Evolutionary conservation across 2,888 invertebrate genomes (phyloP).

Genomic region (Caradrina kadenii): DNA sequence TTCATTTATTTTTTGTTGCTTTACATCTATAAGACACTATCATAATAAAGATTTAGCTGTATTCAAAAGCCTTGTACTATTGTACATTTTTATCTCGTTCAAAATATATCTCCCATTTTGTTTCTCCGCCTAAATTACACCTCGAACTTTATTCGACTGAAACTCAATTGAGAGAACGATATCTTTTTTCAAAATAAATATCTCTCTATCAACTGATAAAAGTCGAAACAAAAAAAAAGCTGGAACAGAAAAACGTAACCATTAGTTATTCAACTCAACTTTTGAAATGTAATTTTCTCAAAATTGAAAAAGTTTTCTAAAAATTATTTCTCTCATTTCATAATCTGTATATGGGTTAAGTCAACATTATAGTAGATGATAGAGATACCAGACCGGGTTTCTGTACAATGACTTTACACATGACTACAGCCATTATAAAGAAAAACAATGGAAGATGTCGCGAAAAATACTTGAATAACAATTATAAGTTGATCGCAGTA

Average conservation of each 20-base stretch:
- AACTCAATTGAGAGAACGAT: conserved; percentile 48
- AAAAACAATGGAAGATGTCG: conserved; percentile 30
- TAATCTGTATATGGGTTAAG: conserved; percentile 40
- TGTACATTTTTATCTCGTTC: conserved; percentile 46
- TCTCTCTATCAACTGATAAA: conserved; percentile 45
- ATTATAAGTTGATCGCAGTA: not conserved
- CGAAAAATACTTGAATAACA: not conserved
- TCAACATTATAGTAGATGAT: conserved; percentile 43
- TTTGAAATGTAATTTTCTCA: conserved; percentile 42
- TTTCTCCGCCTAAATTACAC: conserved; percentile 18
- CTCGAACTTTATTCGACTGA: conserved; percentile 51
- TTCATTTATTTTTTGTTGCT: conserved; percentile 43
- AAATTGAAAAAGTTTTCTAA: conserved; percentile 45
- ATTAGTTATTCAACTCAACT: conserved; percentile 55
- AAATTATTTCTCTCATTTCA: conserved; percentile 46
- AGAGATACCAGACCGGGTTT: conserved; percentile 25
- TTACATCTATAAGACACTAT: conserved; percentile 42
- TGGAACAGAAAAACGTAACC: conserved; percentile 67
- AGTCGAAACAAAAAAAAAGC: conserved; percentile 54
- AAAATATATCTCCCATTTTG: conserved; percentile 16
- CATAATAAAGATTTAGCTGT: conserved; percentile 39
- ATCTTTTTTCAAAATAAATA: conserved; percentile 17
- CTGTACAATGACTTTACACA: conserved; percentile 11
- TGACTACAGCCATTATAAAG: conserved; percentile 6
- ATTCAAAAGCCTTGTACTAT: conserved; percentile 47